phyloP scores from a whole-genome alignment of 2,113 vertebrate species.

The Rana temporaria region DNA sequence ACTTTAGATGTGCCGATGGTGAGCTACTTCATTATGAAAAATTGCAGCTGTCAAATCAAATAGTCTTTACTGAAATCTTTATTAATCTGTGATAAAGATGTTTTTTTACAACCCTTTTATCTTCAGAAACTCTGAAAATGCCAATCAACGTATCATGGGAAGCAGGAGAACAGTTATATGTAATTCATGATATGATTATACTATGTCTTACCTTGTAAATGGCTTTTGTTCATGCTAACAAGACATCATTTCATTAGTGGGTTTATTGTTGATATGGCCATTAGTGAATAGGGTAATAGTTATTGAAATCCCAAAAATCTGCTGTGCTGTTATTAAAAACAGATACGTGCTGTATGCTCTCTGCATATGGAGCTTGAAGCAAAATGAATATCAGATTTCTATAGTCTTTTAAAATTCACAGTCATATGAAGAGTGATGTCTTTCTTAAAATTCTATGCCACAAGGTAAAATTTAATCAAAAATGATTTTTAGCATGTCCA shows the following conservation, averaged over 20 bases:
- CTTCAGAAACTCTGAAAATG: constrained; percentile 3
- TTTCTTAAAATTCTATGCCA: constrained; percentile 42
- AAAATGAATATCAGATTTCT: constrained; percentile 41
- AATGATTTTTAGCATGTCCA: constrained; percentile 26
- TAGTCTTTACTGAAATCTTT: constrained; percentile 42
- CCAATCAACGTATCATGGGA: background rate
- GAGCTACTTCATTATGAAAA: constrained; percentile 31
- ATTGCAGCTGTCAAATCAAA: constrained; percentile 45
- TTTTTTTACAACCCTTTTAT: constrained; percentile 25
- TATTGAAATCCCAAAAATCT: constrained; percentile 10
- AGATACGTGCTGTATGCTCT: background rate
- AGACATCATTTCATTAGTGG: constrained; percentile 18
- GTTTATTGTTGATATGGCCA: constrained; percentile 12
- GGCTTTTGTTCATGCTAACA: constrained; percentile 13
- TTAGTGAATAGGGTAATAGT: constrained; percentile 13
- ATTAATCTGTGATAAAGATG: constrained; percentile 29
- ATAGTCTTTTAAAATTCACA: constrained; percentile 28
- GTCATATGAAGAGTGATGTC: constrained; percentile 33
- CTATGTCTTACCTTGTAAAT: constrained; percentile 2
- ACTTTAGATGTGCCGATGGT: constrained; percentile 32
- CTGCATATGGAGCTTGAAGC: constrained; percentile 19
- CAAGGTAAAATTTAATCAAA: constrained; percentile 39
- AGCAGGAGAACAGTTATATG: background rate
- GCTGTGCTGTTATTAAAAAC: constrained; percentile 33
- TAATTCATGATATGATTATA: constrained; percentile 14